Evolutionary conservation across 2,888 invertebrate genomes (phyloP).

Genomic region (Encarsia formosa): DNA sequence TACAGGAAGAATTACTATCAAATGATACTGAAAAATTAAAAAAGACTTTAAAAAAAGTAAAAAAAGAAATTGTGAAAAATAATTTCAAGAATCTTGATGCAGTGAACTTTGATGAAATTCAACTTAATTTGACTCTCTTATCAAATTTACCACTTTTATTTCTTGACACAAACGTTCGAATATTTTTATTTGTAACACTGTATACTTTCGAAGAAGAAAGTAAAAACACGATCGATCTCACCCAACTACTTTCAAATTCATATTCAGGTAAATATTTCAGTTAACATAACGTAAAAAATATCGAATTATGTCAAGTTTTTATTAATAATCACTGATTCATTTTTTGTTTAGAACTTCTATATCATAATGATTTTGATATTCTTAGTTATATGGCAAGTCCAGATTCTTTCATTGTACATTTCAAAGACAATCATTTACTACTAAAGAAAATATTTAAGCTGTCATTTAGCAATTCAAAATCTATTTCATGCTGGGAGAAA

Average conservation of each 20-base stretch:
- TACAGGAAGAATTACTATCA: conserved; percentile 23
- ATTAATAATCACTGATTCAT: neutral
- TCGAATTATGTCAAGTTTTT: neutral
- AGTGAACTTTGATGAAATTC: conserved; percentile 17
- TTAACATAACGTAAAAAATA: conserved; percentile 3
- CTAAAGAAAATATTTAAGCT: conserved; percentile 33
- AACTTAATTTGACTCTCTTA: conserved; percentile 32
- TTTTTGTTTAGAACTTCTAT: conserved; percentile 34
- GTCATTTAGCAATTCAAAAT: conserved; percentile 32
- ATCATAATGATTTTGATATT: conserved; percentile 33
- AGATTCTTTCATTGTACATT: conserved; percentile 29
- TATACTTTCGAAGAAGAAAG: conserved; percentile 36
- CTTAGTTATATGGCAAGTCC: conserved; percentile 34
- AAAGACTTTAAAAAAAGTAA: conserved; percentile 30
- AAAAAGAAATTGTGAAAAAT: conserved; percentile 27
- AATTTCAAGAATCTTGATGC: conserved; percentile 31
- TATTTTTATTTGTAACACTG: conserved; percentile 34
- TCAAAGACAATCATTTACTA: conserved; percentile 25
- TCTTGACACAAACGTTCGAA: conserved; percentile 30
- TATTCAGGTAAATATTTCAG: conserved; percentile 34
- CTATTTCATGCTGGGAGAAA: conserved; percentile 29
- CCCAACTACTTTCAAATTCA: conserved; percentile 29
- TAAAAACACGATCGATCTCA: conserved; percentile 17
- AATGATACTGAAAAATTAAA: conserved; percentile 20
- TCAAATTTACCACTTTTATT: conserved; percentile 34